These are phyloP conservation scores for Ophion ventricosus DNA, from an alignment of 2,888 invertebrate species.

Conservation along the genomic window DNA sequence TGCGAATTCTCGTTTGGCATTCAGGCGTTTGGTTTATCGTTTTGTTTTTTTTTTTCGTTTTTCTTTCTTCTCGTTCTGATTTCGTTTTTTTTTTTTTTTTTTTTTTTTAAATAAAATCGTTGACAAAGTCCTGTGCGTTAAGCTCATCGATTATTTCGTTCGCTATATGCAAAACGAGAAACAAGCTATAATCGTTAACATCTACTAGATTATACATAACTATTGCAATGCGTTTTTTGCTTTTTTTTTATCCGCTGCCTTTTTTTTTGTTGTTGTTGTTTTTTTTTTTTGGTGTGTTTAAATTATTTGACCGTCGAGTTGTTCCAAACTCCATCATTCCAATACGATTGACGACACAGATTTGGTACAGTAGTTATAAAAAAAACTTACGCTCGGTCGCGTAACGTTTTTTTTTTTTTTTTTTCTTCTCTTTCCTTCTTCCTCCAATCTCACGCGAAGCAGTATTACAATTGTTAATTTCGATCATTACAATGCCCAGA, in stretches of 20 bases:
- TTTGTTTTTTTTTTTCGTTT: background rate
- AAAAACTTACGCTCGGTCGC: constrained; percentile 62
- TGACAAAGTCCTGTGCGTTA: constrained; percentile 50
- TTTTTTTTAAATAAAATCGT: constrained; percentile 5
- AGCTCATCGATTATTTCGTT: constrained; percentile 38
- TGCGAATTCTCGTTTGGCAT: constrained; percentile 35
- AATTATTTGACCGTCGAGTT: constrained; percentile 59
- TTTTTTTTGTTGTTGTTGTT: constrained; percentile 42
- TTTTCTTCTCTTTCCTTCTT: background rate
- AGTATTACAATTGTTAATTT: constrained; percentile 54
- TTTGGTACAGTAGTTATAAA: constrained; percentile 67
- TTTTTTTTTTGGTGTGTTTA: constrained; percentile 63
- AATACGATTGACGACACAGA: constrained; percentile 57
- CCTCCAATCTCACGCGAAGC: constrained; percentile 47
- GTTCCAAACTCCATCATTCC: constrained; percentile 36
- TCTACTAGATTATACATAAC: constrained; percentile 63
- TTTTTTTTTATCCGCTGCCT: constrained; percentile 9
- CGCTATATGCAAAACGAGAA: constrained; percentile 47
- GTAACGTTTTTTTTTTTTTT: constrained; percentile 27
- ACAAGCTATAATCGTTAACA: constrained; percentile 61
- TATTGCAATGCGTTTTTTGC: constrained; percentile 58
- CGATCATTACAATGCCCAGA: constrained; percentile 21
- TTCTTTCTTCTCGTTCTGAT: background rate
- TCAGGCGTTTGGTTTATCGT: constrained; percentile 8
- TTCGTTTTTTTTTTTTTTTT: background rate